phyloP scores from a whole-genome alignment of 2,113 vertebrate genomes.

The Crotalus viridis region DNA sequence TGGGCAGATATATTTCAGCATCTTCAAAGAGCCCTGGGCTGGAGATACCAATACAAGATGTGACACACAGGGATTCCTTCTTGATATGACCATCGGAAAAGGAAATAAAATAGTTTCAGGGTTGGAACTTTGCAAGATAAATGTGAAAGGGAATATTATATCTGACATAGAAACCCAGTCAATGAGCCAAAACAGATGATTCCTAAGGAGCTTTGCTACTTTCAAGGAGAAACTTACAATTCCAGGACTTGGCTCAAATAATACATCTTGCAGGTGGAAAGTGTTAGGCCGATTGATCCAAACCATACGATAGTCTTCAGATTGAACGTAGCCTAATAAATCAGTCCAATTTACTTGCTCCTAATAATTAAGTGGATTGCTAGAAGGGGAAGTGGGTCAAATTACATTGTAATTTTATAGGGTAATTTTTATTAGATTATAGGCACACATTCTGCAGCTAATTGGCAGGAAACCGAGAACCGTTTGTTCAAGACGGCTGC shows the following conservation, averaged over 20 bases:
- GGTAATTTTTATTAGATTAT: neutral
- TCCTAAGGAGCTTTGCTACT: neutral
- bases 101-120: neutral
- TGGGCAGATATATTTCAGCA: neutral
- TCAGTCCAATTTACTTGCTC: neutral
- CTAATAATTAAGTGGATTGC: slow-evolving; percentile 20
- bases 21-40: neutral
- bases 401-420: neutral
- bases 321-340: neutral
- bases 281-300: neutral
- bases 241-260: neutral
- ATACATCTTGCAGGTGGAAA: neutral
- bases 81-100: neutral
- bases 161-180: neutral
- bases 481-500: neutral
- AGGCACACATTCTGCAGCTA: neutral
- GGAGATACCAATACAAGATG: neutral
- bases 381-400: neutral
- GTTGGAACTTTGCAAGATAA: neutral
- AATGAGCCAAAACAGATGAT: neutral
- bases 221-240: neutral
- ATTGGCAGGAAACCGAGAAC: neutral
- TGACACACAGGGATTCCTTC: neutral
- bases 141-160: neutral
- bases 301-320: neutral